Evolutionary conservation across 2,797 vertebrate species (phyloP).

Genomic region (Pteronotus mesoamericanus): DNA sequence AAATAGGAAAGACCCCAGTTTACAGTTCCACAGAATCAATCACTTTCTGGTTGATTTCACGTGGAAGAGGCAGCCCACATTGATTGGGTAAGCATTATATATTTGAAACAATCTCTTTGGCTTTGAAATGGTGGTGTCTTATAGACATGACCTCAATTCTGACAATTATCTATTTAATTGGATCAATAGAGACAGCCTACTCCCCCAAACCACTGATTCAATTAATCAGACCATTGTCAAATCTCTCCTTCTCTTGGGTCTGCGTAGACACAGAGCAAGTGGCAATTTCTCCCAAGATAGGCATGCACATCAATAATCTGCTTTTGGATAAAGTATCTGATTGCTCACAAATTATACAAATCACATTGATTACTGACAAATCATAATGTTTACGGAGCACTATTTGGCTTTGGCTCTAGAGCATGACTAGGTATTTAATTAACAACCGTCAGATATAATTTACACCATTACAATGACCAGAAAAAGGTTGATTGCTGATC

Average conservation of each 20-base stretch:
- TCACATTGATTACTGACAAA: slow-evolving; percentile 75
- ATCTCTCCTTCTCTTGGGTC: slow-evolving; percentile 60
- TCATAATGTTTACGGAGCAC: slow-evolving; percentile 75
- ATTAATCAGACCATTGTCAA: slow-evolving; percentile 74
- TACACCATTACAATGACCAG: slow-evolving; percentile 55
- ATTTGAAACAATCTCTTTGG: slow-evolving; percentile 73
- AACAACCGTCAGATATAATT: slow-evolving; percentile 72
- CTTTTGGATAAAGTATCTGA: slow-evolving; percentile 72
- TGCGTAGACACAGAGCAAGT: slow-evolving; percentile 59
- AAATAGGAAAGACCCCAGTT: background rate
- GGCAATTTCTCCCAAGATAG: slow-evolving; percentile 67
- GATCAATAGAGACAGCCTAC: slow-evolving; percentile 75
- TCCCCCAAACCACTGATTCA: slow-evolving; percentile 72
- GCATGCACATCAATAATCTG: slow-evolving; percentile 62
- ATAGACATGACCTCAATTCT: slow-evolving; percentile 74
- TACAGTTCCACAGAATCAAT: background rate
- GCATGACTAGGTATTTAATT: slow-evolving; percentile 74
- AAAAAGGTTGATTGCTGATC: slow-evolving; percentile 39
- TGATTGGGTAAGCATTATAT: slow-evolving; percentile 51
- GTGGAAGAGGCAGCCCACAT: slow-evolving; percentile 10
- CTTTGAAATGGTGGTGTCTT: slow-evolving; percentile 65
- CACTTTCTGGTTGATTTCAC: slow-evolving; percentile 55
- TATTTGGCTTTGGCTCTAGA: slow-evolving; percentile 64
- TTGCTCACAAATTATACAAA: slow-evolving; percentile 75
- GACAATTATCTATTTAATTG: slow-evolving; percentile 78